phyloP scores from a whole-genome alignment of 2,797 vertebrate species.

The Percopsis omiscomaycus region DNA sequence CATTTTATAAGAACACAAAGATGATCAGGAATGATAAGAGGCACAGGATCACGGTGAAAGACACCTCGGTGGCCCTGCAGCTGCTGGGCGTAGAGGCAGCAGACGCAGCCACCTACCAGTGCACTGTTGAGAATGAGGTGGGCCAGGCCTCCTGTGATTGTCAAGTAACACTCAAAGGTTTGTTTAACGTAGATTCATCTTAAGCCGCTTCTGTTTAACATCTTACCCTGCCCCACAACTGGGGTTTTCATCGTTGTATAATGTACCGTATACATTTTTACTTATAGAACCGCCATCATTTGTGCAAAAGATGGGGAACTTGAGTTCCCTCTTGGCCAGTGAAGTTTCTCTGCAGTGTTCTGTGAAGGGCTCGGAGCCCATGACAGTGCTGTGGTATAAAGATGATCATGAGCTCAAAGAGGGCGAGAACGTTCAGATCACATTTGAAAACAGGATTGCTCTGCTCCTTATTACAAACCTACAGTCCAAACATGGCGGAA shows the following conservation, averaged over 20 bases:
- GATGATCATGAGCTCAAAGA: constrained; percentile 93
- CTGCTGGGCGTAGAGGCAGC: constrained; percentile 85
- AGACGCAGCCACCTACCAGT: constrained; percentile 89
- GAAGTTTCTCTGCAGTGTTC: constrained; percentile 86
- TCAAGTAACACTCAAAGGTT: constrained; percentile 90
- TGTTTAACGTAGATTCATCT: constrained; percentile 62
- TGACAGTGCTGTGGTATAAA: constrained; percentile 91
- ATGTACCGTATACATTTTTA: constrained; percentile 19
- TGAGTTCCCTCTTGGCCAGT: constrained; percentile 84
- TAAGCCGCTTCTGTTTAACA: constrained; percentile 2
- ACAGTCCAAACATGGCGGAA: constrained; percentile 87
- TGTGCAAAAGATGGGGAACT: constrained; percentile 87
- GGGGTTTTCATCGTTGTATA: constrained; percentile 7
- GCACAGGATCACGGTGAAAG: constrained; percentile 86
- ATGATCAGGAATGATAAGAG: constrained; percentile 88
- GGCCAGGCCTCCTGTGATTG: constrained; percentile 87
- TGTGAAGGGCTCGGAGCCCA: constrained; percentile 90
- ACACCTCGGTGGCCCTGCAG: constrained; percentile 85
- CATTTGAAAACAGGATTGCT: constrained; percentile 85
- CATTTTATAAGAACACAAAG: constrained; percentile 90
- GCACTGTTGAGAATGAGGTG: constrained; percentile 90
- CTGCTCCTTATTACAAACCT: constrained; percentile 84
- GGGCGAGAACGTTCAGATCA: constrained; percentile 86
- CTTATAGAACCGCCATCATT: constrained; percentile 91
- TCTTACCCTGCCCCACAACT: constrained; percentile 9